Base-by-base conservation (phyloP, 2,888 invertebrate species). In the Tortrix viridana region DNA sequence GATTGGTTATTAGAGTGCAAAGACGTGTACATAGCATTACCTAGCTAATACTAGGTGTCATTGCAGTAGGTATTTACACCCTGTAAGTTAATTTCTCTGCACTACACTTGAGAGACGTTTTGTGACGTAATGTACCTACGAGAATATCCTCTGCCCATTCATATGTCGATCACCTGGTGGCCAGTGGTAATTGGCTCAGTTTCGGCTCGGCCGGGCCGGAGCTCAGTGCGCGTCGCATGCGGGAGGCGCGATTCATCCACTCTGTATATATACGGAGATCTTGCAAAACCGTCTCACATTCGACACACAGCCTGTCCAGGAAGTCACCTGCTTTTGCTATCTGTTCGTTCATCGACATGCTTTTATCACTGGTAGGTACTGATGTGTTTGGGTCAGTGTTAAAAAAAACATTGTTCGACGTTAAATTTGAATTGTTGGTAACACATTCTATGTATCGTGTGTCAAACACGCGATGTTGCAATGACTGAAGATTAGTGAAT, bases 241-340 rank as follows among this genome's bases (percentile, higher is more conserved):
- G 76, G 71, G 70, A 69, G 74, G 80, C 83, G 76, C 77, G 77
- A 76, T 76, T 74, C 79, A 79, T 76, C 74, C 77, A 77, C 82
- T 78, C 80, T 80, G 84, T 81, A 85, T 89, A 90, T 91, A 91
- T 86, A 91, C 85, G 81, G 86, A 83, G 79, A 86, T 84, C 85
- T 89, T 89, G 83, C 89, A 84, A 88, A 87, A 91, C 85, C 86
- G 85, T 86, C 82, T 75, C 91, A 87, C 90, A 91, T 84, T 90
- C 89, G 82, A 81, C 84, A 82, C 76, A 82, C 81, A 82, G 78
- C 80, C 81, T 80, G 86, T 84, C 81, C 90, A 89, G 91, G 89
- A 90, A 89, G 84, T 89, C 82, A 84, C 80, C 82, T 80, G 86
- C 81, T 82, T 80, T 84, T 81, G 77, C 80, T 77, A 81, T 69